Conservation (phyloP, 2,113 vertebrate genomes). For the Seriola rivoliana region DNA sequence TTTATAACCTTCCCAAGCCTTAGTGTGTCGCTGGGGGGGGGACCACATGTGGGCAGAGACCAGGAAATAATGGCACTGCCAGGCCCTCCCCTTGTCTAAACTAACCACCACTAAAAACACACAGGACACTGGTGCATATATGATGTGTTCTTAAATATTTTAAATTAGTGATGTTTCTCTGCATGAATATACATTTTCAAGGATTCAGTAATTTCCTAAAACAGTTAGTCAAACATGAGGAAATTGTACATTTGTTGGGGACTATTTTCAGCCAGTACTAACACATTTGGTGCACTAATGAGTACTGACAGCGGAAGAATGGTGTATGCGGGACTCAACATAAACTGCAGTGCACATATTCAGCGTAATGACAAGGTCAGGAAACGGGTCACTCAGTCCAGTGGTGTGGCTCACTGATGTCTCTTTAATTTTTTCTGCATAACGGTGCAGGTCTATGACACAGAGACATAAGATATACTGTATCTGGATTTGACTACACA, state of each 20-base stretch:
- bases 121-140: neutral
- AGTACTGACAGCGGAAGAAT: neutral
- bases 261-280: neutral
- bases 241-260: neutral
- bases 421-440: neutral
- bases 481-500: neutral
- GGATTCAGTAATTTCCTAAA: neutral
- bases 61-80: conserved; percentile 71
- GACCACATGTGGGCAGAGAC: conserved; percentile 82
- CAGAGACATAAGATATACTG: neutral
- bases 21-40: conserved; percentile 75
- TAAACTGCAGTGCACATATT: neutral
- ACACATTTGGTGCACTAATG: neutral
- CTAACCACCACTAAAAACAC: conserved; percentile 51
- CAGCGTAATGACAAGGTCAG: neutral
- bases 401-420: neutral
- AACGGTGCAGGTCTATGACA: neutral
- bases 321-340: neutral
- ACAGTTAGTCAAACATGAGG: neutral
- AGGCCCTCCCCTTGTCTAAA: conserved; percentile 69
- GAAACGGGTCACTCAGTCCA: neutral
- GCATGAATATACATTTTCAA: neutral
- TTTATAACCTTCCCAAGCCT: conserved; percentile 83
- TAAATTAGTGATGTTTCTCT: neutral
- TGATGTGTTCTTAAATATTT: neutral